These are phyloP conservation scores for Ichneumoninae sp. DNA, from an alignment of 2,888 invertebrate species.

Conservation along the genomic window DNA sequence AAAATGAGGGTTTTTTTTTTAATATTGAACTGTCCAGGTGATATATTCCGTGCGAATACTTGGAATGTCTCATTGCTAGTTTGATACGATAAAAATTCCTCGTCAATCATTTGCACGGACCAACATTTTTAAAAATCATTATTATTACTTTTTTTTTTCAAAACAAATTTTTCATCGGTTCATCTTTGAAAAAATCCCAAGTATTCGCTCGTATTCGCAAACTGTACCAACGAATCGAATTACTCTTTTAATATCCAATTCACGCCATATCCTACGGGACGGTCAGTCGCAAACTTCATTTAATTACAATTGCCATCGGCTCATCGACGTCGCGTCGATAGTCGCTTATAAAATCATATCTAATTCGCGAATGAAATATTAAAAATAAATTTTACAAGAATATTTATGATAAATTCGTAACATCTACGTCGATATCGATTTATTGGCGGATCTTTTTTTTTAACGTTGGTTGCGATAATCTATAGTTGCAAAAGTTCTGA, in stretches of 20 bases:
- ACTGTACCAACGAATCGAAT: constrained; percentile 52
- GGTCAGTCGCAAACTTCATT: constrained; percentile 73
- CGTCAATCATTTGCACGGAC: constrained; percentile 4
- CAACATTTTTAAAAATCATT: not conserved
- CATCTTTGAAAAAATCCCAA: constrained; percentile 46
- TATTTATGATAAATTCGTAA: constrained; percentile 30
- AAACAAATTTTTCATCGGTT: constrained; percentile 32
- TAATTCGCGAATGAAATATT: constrained; percentile 55
- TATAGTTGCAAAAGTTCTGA: constrained; percentile 43
- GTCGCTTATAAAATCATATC: constrained; percentile 33
- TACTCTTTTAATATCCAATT: constrained; percentile 65
- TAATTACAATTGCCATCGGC: constrained; percentile 68
- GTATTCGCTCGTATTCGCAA: constrained; percentile 52
- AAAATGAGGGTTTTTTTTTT: constrained; percentile 48
- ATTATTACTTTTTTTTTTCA: constrained; percentile 12
- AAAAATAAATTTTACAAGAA: constrained; percentile 47
- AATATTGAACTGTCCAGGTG: constrained; percentile 66
- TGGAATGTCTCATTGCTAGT: not conserved
- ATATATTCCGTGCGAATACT: constrained; percentile 62
- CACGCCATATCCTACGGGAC: constrained; percentile 74
- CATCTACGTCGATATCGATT: constrained; percentile 41
- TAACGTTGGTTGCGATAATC: constrained; percentile 43
- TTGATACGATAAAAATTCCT: not conserved
- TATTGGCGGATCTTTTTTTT: constrained; percentile 48
- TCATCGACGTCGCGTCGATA: constrained; percentile 27